Evolutionary conservation across 2,797 vertebrate genomes (phyloP).

Genomic region (Anabacerthia variegaticeps): DNA sequence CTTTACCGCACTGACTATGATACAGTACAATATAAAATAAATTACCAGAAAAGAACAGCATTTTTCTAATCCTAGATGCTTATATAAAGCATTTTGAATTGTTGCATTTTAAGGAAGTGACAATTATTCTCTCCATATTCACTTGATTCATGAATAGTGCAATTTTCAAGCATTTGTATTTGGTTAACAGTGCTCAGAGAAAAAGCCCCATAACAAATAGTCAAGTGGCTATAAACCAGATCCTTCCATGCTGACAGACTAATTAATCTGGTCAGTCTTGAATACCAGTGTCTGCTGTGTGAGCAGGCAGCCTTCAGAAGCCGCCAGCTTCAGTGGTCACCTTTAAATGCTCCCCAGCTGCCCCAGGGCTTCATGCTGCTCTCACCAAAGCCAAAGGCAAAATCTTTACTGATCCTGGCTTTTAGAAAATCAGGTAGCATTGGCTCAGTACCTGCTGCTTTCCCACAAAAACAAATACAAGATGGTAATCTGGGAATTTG

Average conservation of each 20-base stretch:
- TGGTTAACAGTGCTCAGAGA: slow-evolving; percentile 33
- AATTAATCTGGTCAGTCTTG: slow-evolving; percentile 54
- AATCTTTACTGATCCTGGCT: neutral
- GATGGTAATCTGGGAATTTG: neutral
- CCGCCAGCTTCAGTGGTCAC: neutral
- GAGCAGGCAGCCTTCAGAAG: neutral
- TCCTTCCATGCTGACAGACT: slow-evolving; percentile 42
- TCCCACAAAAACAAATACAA: neutral
- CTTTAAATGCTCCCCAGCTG: neutral
- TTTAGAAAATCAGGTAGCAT: neutral
- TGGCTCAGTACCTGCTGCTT: neutral
- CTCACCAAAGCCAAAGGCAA: neutral
- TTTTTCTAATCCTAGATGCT: slow-evolving; percentile 54
- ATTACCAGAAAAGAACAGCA: slow-evolving; percentile 46
- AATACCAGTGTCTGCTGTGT: neutral
- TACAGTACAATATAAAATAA: slow-evolving; percentile 57
- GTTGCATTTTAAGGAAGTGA: slow-evolving; percentile 40
- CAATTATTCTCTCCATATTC: slow-evolving; percentile 51
- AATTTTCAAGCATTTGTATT: slow-evolving; percentile 51
- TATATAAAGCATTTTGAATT: slow-evolving; percentile 43
- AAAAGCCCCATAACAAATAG: slow-evolving; percentile 16
- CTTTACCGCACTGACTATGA: slow-evolving; percentile 40
- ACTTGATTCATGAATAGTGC: slow-evolving; percentile 49
- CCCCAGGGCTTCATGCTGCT: neutral
- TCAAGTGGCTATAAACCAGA: slow-evolving; percentile 51